Conservation (phyloP, 2,797 vertebrate genomes). For the Zenarchopterus dispar region DNA sequence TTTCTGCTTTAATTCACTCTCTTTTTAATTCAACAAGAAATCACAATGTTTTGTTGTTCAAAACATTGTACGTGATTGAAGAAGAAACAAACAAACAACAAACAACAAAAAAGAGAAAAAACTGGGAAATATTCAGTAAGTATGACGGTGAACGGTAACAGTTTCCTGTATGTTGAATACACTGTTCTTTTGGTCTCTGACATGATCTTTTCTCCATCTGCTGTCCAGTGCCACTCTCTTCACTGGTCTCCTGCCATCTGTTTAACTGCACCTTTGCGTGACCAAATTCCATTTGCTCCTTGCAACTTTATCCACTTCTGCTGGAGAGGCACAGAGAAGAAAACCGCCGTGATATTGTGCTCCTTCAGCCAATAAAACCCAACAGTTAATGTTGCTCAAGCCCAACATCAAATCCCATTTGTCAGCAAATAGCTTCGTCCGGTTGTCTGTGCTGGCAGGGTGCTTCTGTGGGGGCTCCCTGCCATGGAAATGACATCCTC, state of each 20-base stretch:
- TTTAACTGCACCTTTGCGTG: slow-evolving; percentile 80
- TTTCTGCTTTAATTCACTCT: background rate
- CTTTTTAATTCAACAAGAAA: slow-evolving; percentile 3
- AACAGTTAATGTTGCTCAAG: slow-evolving; percentile 77
- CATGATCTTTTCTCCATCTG: slow-evolving; percentile 80
- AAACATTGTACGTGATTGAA: background rate
- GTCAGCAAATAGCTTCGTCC: slow-evolving; percentile 79
- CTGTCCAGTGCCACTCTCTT: slow-evolving; percentile 77
- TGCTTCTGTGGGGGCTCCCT: slow-evolving; percentile 66
- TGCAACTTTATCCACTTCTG: slow-evolving; percentile 69
- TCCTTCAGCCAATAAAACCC: slow-evolving; percentile 80
- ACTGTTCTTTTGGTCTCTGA: slow-evolving; percentile 52
- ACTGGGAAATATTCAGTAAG: slow-evolving; percentile 10
- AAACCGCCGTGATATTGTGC: slow-evolving; percentile 75
- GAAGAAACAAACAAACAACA: background rate
- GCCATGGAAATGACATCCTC: slow-evolving; percentile 66
- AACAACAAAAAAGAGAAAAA: slow-evolving; percentile 4
- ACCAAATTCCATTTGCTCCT: slow-evolving; percentile 69
- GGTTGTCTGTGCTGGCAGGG: slow-evolving; percentile 65
- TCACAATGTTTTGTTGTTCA: background rate
- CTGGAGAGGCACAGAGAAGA: slow-evolving; percentile 69
- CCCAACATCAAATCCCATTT: slow-evolving; percentile 77
- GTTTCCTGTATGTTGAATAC: slow-evolving; percentile 31
- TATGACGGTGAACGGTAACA: slow-evolving; percentile 33
- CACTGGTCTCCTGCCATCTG: slow-evolving; percentile 78